Conservation (phyloP, 1,140 invertebrate species). For the Phenacoccus solenopsis region DNA sequence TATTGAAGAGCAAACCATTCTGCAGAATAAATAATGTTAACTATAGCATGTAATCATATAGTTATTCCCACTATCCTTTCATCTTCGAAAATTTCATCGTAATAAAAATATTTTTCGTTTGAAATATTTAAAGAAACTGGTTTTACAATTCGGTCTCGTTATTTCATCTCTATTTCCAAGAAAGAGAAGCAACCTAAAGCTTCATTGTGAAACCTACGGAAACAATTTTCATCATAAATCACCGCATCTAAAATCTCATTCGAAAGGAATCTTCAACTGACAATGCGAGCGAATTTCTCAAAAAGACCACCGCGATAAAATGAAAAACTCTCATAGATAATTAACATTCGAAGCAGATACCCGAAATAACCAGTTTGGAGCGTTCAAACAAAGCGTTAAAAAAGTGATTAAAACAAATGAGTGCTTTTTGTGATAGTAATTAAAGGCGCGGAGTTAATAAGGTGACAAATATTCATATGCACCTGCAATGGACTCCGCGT, state of each 20-base stretch:
- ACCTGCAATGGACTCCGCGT: neutral
- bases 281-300: too few species aligned
- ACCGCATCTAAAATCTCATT: too few species aligned
- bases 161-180: too few species aligned
- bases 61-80: neutral
- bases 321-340: too few species aligned
- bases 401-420: neutral
- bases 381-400: neutral
- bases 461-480: slow-evolving; percentile 15
- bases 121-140: slow-evolving; percentile 3
- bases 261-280: too few species aligned
- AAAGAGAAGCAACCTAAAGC: neutral
- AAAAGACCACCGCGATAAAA: too few species aligned
- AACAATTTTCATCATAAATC: neutral
- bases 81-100: neutral
- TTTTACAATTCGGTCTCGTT: neutral
- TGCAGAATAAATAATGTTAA: neutral
- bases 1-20: neutral
- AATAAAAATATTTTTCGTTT: neutral
- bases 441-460: slow-evolving; percentile 14
- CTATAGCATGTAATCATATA: neutral
- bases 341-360: too few species aligned
- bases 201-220: neutral
- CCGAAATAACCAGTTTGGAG: neutral
- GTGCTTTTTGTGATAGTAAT: slow-evolving; percentile 5